Evolutionary conservation across 92 coral and sea anemone genomes (phyloP), one percentile per base, ranked within the genome.

Genomic region (Phenganax marumi): DNA sequence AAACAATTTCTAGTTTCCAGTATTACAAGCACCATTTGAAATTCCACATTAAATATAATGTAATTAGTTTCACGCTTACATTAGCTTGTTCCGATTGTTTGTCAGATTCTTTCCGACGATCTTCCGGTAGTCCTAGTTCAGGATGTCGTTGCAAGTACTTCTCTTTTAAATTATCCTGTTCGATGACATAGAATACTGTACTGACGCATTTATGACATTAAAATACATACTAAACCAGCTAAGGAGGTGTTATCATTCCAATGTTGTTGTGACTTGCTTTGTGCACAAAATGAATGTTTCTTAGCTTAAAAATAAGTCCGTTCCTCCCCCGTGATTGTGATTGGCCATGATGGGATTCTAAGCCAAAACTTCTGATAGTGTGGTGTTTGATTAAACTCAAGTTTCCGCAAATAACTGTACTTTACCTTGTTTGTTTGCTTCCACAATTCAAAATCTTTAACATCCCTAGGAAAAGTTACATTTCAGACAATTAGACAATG

Each of bases 71-170:
- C 26, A 65, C 25, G 50, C 77, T 72, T 19, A 72, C 77, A 0
- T 48, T 16, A 52, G 6, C 83, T 16, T 61, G 19, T 49, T 63
- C 63, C 0, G 62, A 8, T 75, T 55, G 55, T 12, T 39, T 43
- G 4, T 78, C 73, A 5, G 60, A 43, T 17, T 47, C 26, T 23
- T 12, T 78, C 26, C 60, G 61, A 13, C 83, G 83, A 78, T 78
- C 83, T 17, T 78, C 73, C n/a, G 83, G 83, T 48, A 78, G 48
- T 50, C 83, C 83, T 13, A 78, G 83, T 47, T 61, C 47, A 14
- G 83, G 83, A 23, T 1, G 73, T 56, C 58, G 52, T 43, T 65
- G 83, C 72, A 48, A 39, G 49, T 62, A 46, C 46, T 77, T 77
- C 63, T 33, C 58, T 23, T 78, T 61, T 50, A 49, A 49, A 78